A percentile compares a stretch with the other conserved stretches of the same genome.
phyloP scores from a whole-genome alignment of 2,113 vertebrate species.

The Rhabdomys dilectus region DNA sequence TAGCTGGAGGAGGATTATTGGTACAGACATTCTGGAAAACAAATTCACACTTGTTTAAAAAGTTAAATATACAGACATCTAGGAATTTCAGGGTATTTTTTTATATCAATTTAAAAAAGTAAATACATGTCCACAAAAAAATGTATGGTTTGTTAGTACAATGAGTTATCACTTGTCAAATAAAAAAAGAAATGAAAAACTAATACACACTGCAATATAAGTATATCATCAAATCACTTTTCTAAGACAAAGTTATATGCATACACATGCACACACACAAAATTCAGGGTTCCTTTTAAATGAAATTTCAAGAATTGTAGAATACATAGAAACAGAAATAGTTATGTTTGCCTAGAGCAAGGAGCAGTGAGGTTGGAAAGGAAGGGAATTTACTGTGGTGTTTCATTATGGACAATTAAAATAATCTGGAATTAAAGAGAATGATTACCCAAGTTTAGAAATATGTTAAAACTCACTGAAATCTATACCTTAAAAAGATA shows the following conservation, averaged over 20 bases:
- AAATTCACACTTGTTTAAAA: neutral
- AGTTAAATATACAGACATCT: neutral
- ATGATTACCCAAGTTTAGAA: neutral
- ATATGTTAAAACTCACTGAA: neutral
- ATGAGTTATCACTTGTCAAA: neutral
- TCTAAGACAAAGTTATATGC: neutral
- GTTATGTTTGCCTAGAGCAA: neutral
- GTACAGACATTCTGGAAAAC: neutral
- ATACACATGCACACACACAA: neutral
- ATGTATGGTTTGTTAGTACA: neutral
- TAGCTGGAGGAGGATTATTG: neutral
- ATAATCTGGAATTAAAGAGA: neutral
- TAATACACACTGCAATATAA: neutral
- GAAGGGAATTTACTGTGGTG: neutral
- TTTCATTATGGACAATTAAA: neutral
- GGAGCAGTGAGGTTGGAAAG: neutral
- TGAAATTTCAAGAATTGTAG: neutral
- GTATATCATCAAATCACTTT: conserved; percentile 25
- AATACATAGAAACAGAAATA: neutral
- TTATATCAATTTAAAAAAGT: neutral
- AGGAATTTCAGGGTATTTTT: neutral
- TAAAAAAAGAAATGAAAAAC: neutral
- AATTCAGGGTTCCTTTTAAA: neutral
- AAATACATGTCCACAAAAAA: neutral
- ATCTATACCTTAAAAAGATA: neutral